Evolutionary conservation across 2,797 vertebrate genomes (phyloP).

Genomic region (Hephaestus fuliginosus): DNA sequence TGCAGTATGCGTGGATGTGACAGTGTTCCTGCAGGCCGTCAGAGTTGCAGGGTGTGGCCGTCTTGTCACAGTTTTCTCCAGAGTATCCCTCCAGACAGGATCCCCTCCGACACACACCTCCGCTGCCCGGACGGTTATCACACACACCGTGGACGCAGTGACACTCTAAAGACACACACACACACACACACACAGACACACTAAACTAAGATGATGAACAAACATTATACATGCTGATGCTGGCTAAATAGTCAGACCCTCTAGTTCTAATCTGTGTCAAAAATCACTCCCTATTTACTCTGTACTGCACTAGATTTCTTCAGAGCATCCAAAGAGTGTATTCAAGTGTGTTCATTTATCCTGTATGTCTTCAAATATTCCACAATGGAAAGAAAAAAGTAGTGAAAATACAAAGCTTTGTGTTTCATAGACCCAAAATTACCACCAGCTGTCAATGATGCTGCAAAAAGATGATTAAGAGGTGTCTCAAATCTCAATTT

Average conservation of each 20-base stretch:
- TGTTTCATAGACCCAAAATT: not conserved
- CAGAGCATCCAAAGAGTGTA: not conserved
- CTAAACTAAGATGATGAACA: too few species aligned
- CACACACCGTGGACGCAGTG: slow-evolving; percentile 92
- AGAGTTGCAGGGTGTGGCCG: slow-evolving; percentile 80
- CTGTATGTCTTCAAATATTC: not conserved
- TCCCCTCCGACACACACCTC: slow-evolving; percentile 88
- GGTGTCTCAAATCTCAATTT: not conserved
- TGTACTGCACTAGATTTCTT: not conserved
- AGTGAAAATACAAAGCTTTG: not conserved
- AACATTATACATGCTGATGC: too few species aligned
- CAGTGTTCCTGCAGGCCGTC: slow-evolving; percentile 84
- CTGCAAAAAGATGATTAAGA: not conserved
- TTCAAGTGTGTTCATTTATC: not conserved
- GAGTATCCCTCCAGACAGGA: slow-evolving; percentile 89
- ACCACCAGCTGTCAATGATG: not conserved
- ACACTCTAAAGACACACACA: slow-evolving; percentile 86
- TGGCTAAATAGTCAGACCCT: not conserved
- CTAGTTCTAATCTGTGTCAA: not conserved
- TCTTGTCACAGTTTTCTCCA: slow-evolving; percentile 90
- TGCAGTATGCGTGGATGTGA: slow-evolving; percentile 90
- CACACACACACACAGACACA: not conserved
- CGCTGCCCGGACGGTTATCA: slow-evolving; percentile 93
- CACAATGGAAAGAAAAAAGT: not conserved
- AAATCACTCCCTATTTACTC: not conserved